These are phyloP conservation scores for Drosophila hamatofila DNA, from an alignment of 2,888 invertebrate genomes.

Conservation along the genomic window DNA sequence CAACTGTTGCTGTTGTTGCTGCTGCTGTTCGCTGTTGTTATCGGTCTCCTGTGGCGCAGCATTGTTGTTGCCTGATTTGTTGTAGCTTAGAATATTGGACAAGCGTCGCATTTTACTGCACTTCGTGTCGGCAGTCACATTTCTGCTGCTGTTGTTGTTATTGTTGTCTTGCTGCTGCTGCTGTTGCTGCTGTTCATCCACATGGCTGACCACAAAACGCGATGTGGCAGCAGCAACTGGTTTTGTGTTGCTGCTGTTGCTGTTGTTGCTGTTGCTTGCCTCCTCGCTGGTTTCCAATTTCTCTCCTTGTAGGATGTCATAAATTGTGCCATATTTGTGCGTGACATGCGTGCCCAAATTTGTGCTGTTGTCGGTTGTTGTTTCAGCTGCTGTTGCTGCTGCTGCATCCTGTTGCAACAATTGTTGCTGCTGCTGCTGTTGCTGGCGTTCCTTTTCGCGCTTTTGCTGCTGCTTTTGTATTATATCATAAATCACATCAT, in stretches of 20 bases:
- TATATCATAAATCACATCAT: constrained; percentile 85
- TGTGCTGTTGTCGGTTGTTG: constrained; percentile 13
- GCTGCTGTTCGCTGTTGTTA: constrained; percentile 15
- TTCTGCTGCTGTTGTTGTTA: constrained; percentile 51
- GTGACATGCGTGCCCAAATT: constrained; percentile 51
- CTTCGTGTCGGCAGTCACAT: constrained; percentile 44
- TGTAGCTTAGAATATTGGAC: constrained; percentile 84
- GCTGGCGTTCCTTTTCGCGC: constrained; percentile 56
- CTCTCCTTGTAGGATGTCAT: constrained; percentile 84
- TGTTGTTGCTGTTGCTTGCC: constrained; percentile 3
- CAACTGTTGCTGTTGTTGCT: constrained; percentile 23
- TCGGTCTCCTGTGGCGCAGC: constrained; percentile 28
- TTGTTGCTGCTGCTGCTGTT: constrained; percentile 21
- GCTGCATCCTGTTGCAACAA: constrained; percentile 46
- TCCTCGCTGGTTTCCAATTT: constrained; percentile 64
- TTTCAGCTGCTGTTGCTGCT: constrained; percentile 54
- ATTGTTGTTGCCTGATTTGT: constrained; percentile 38
- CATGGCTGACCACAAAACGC: constrained; percentile 84
- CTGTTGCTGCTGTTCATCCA: constrained; percentile 74
- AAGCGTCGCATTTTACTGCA: constrained; percentile 83
- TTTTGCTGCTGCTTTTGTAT: constrained; percentile 80
- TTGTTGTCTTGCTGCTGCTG: constrained; percentile 16
- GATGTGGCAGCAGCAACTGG: constrained; percentile 61
- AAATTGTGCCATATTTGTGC: constrained; percentile 84
- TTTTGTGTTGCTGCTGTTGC: constrained; percentile 23